Evolutionary conservation across 2,797 vertebrate genomes (phyloP).

Genomic region (Tarsius wallacei): DNA sequence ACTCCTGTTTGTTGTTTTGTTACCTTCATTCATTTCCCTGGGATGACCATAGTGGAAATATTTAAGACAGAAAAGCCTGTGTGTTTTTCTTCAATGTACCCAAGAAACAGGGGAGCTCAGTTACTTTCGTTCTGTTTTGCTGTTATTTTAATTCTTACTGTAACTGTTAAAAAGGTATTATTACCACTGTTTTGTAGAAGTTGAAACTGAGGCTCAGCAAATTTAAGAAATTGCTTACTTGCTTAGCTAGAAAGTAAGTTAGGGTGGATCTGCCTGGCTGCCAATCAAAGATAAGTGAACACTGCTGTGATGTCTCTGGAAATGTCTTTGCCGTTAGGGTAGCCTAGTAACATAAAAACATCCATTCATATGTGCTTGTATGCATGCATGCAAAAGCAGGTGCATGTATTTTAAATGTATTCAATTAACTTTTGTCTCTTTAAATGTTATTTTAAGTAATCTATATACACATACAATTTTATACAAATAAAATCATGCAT

Average conservation of each 20-base stretch:
- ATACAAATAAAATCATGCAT: neutral
- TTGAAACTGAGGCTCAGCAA: neutral
- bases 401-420: neutral
- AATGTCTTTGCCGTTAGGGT: neutral
- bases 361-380: accelerated
- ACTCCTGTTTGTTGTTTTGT: neutral
- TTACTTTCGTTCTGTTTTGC: no score
- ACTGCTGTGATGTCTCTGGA: accelerated
- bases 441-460: neutral
- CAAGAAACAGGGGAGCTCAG: neutral
- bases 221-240: neutral
- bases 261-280: neutral
- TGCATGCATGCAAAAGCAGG: neutral
- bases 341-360: neutral
- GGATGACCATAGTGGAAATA: neutral
- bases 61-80: neutral
- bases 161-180: neutral
- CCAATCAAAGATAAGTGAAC: neutral
- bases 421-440: neutral
- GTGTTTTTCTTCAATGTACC: neutral
- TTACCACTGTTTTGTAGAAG: neutral
- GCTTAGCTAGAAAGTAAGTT: neutral
- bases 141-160: neutral
- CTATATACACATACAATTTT: no score
- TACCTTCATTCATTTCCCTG: neutral